Base-by-base conservation (phyloP, 2,797 vertebrate genomes). In the Lepilemur septentrionalis region DNA sequence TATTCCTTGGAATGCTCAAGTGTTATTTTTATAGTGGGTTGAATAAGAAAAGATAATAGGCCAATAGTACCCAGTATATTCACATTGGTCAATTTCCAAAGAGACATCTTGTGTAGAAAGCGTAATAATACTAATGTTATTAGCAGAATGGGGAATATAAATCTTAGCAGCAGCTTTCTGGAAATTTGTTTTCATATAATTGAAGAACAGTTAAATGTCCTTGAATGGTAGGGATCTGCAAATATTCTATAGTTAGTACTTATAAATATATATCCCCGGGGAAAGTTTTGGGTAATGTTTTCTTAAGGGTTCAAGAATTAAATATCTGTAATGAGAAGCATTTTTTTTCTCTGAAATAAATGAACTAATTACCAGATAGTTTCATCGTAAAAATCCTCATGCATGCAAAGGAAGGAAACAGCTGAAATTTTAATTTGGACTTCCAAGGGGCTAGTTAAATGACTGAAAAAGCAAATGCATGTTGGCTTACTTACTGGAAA, bases 381-480 rank as follows among this genome's bases (percentile, higher is more conserved):
- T 93, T 92, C 48, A 89, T 75, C 78, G 70, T 75, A 89, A 89
- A 93, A 96, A 87, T 95, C 50, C 61, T 96, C 87, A 78, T 6
- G 5, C 28, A 82, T 28, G 23, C 48, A 79, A 88, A 93, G 59
- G 61, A 87, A 93, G 72, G 48, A 88, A 89, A 22, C 48, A 87
- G 63, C 55, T 81, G 89, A 96, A 95, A 93, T 83, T 96, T 93
- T 93, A 79, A 91, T 94, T 91, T 95, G 76, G 28, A 84, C 43
- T 94, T 92, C 72, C 72, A 91, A 93, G 41, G 38, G 69, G 11
- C 30, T 92, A 25, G 67, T 80, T 94, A 89, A 95, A 48, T 89
- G 70, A 83, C 46, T 65, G 32, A 32, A 73, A 93, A 57, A 70
- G 7, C 50, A 90, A 83, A 63, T 55, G 18, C 4, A 30, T 32